Evolutionary conservation across 1,140 invertebrate species (phyloP), one percentile per base, ranked within the genome.

Genomic region (Drosophila yakuba): DNA sequence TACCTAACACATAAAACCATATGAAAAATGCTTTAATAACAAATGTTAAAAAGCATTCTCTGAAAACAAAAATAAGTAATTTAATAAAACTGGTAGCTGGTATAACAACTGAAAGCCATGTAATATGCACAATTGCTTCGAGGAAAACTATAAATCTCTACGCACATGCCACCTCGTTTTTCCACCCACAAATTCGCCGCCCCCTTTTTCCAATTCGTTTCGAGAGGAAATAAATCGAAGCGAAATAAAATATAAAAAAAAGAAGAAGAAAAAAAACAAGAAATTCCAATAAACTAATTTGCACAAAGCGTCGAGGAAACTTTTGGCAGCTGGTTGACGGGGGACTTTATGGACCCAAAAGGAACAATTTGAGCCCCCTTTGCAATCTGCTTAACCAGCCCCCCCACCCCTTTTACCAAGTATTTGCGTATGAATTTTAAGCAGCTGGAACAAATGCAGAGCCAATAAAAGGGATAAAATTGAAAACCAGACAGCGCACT

Each of bases 221-320:
- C 44, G 41, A 35, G 54, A 28, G 41, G 39, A 28, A 66, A 68
- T 47, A 59, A 58, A 73, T 56, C 23, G 47, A 57, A 57, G 55
- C 62, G 41, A 71, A 75, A 61, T 78, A 41, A 61, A 62, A 81
- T 20, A 20, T 20, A 86, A 78, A 56, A 57, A 55, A 86, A 78
- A 56, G 54, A 55, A 62, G 36, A 57, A 75, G n/a, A 61, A 68
- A 43, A 61, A 63, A 81, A 90, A 80, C 78, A 90, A 78, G 71
- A 91, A 91, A 91, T 91, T 88, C 88, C 88, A 91, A 91, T 91
- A 91, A 91, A 91, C 88, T 91, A 91, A 91, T 91, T 91, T 91
- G 83, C 88, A 91, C 88, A 81, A 72, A 58, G 55, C 73, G 62
- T 36, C 50, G 52, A 72, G 72, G 51, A 63, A 68, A 71, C 57